Evolutionary conservation across 2,797 vertebrate species (phyloP), one percentile per base, ranked within the genome.

Genomic region (Manis javanica): DNA sequence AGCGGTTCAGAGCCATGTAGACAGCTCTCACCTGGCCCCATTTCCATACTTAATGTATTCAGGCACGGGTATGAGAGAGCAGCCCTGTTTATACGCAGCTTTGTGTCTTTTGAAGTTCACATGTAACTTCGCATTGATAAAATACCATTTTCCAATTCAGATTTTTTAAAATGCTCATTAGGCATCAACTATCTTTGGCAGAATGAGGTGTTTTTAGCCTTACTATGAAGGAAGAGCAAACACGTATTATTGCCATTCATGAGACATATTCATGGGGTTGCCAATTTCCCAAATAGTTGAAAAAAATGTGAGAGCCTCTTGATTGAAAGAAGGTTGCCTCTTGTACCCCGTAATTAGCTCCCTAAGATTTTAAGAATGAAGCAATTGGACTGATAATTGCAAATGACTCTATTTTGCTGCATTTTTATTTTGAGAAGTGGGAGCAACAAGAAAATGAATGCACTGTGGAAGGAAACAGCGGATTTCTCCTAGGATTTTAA

Each of bases 41-140:
- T 97, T 85, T 95, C 82, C 84, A 37, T 85, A 64, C 55, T 64
- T 84, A 92, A 87, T 31, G 18, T 64, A 51, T 91, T 72, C 71
- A 24, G 57, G 53, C 2, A 0, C 13, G 5, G 29, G 83, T n/a
- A 18, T 1, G 34, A 37, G 10, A 42, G 13, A 71, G 21, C 5
- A 4, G 13, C 81, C 78, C 2, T 29, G 46, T 87, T 92, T 96
- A 64, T 10, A 69, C n/a, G 71, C 51, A 84, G 59, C 82, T 69
- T 24, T 26, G 61, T 87, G 55, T 34, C 90, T 97, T 97, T 97
- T 79, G 86, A 96, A 93, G 88, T 95, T 97, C 71, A 72, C 31
- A 29, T 96, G 96, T 93, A 95, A 94, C 83, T 96, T 90, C 49
- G 37, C 69, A 53, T 92, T 89, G 83, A 89, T 96, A 88, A 95